Percentiles rank a stretch among this genome's conserved stretches.
These are phyloP conservation scores for Nymphalis c-album DNA, from an alignment of 2,888 invertebrate species.

Conservation along the genomic window DNA sequence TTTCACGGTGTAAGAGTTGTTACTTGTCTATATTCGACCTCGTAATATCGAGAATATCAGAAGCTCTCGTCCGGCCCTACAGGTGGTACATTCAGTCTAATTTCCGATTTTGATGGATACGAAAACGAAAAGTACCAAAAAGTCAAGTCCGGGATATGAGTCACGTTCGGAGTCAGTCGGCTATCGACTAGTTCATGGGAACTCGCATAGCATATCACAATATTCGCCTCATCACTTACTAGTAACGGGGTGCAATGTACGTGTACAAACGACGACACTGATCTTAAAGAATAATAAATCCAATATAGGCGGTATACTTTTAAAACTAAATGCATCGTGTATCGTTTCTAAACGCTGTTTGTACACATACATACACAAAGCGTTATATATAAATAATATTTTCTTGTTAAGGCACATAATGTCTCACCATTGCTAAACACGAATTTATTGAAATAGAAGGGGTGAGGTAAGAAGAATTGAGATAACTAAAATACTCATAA, in stretches of 20 bases:
- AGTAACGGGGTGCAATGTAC: constrained; percentile 16
- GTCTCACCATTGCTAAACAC: constrained; percentile 12
- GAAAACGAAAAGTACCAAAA: background rate
- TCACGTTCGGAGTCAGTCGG: too few species aligned
- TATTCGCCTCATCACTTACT: constrained; percentile 24
- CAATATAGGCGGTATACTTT: background rate
- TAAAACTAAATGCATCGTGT: constrained; percentile 19
- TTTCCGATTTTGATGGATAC: background rate
- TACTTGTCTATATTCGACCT: background rate
- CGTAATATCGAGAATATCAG: background rate
- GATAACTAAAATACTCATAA: too few species aligned
- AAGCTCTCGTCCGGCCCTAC: background rate
- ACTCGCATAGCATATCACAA: constrained; percentile 21
- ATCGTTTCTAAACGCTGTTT: constrained; percentile 12
- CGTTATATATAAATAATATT: constrained; percentile 23
- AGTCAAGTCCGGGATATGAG: background rate
- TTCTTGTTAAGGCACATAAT: constrained; percentile 26
- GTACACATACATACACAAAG: constrained; percentile 27
- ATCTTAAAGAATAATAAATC: constrained; percentile 4
- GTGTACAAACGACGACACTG: constrained; percentile 28
- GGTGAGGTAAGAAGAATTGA: background rate
- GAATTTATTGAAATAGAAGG: background rate
- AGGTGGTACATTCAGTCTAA: background rate
- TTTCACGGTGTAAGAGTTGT: background rate
- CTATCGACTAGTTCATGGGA: background rate